A percentile compares a stretch with the other conserved stretches of the same genome.
Conservation (phyloP, 2,797 vertebrate genomes). For the Valencia hispanica region DNA sequence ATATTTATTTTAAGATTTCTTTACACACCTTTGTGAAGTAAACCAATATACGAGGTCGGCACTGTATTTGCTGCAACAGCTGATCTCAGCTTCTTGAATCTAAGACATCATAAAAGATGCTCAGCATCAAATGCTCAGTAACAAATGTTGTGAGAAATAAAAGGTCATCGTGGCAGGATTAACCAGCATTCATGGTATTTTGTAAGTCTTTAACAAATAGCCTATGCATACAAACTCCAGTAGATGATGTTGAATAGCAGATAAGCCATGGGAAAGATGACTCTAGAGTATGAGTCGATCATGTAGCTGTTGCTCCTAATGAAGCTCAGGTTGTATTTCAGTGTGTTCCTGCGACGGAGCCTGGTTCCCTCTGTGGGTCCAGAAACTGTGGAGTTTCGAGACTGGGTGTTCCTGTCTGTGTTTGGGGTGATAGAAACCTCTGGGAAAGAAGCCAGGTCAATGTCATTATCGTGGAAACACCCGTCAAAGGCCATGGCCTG, state of each 20-base stretch:
- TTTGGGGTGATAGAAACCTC: constrained; percentile 78
- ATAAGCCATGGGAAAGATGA: constrained; percentile 89
- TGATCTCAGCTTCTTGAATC: not conserved
- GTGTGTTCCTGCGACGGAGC: constrained; percentile 81
- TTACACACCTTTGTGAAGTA: constrained; percentile 51
- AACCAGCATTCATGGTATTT: not conserved
- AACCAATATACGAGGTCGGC: constrained; percentile 21
- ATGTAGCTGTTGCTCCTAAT: constrained; percentile 91
- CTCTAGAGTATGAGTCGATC: constrained; percentile 91
- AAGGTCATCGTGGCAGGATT: constrained; percentile 10
- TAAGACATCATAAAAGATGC: constrained; percentile 10
- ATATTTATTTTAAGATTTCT: constrained; percentile 8
- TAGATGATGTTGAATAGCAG: constrained; percentile 93
- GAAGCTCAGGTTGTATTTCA: constrained; percentile 81
- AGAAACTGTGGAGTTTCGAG: constrained; percentile 63
- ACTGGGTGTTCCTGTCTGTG: constrained; percentile 78
- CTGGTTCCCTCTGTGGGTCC: constrained; percentile 71
- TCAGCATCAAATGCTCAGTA: constrained; percentile 11
- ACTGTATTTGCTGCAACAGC: constrained; percentile 20
- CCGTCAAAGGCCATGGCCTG: constrained; percentile 91
- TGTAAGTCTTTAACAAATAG: not conserved
- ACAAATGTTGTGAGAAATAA: constrained; percentile 31
- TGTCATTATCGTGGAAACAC: constrained; percentile 87
- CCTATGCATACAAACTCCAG: constrained; percentile 87
- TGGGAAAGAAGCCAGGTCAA: constrained; percentile 80